Evolutionary conservation across 2,113 vertebrate species (phyloP), one percentile per base, ranked within the genome.

Genomic region (Macquaria ambigua): DNA sequence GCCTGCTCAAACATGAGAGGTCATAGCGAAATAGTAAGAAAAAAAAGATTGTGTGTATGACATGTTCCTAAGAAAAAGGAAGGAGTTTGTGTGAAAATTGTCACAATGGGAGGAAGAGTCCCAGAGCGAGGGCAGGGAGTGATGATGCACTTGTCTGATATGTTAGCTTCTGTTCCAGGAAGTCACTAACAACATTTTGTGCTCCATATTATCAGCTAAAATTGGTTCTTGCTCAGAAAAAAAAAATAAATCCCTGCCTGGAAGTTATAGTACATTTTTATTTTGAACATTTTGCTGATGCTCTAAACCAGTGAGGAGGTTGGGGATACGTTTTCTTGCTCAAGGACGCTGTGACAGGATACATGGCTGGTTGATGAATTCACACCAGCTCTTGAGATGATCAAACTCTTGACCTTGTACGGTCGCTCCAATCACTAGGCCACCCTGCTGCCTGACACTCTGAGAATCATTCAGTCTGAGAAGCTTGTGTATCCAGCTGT

Each of bases 371-470:
- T 75, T 90, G 87, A 93, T 90, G 68, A 89, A 91, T 85, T 85
- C 87, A 80, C 64, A 88, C 61, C 68, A 69, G 84, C 68, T 74
- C 56, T 81, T 84, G 80, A 74, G 72, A 86, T 81, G 89, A 85
- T 92, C 81, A 90, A 85, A 89, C 88, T 76, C 75, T 92, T 88
- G 82, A 93, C 90, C 89, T 92, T 91, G 91, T 52, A 31, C 74
- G 7, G 34, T 79, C 50, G 80, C 74, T 86, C 64, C 78, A 86
- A 90, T 92, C 85, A 85, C 74, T 11, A 52, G 50, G 74, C 85
- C 78, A 67, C 84, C 87, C 78, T 53, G 79, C 87, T 79, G 87
- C 83, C 86, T 58, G 74, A 85, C 81, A 72, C 82, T 84, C 74
- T 46, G 68, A 58, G 67, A 90, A 87, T 90, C 87, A 85, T 70